Base-by-base conservation (phyloP, 2,797 vertebrate species). In the Podargus strigoides region DNA sequence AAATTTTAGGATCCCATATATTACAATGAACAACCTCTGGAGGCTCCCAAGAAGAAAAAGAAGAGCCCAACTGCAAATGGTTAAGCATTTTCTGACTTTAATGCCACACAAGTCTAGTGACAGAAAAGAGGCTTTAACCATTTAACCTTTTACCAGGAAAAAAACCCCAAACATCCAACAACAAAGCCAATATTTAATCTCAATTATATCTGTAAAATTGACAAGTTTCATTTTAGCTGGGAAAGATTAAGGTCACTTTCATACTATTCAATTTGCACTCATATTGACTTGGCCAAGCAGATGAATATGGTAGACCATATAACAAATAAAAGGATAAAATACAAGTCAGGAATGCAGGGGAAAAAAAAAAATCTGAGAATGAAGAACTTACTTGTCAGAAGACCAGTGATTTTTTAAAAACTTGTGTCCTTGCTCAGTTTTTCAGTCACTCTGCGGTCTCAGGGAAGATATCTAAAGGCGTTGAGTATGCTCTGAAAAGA, bases 401-500 rank as follows among this genome's bases (percentile, higher is more conserved):
- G 94, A 91, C 23, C 19, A 56, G 36, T 37, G 52, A 27, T 87
- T 89, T 56, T 85, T 27, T 27, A 87, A 92, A 90, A 82, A 28
- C 18, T 70, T 30, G 34, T 41, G 72, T 10, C 0, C 17, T 22
- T 53, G 17, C 34, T 67, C 81, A 74, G 37, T 41, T 90, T 78
- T 67, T 63, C 41, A 72, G 89, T 81, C 52, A 58, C 39, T 63
- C n/a, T 42, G 56, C 3, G 4, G 34, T 81, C 19, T 83, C 60
- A 72, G 82, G n/a, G 39, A 44, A 80, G 47, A n/a, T 77, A 70
- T 72, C 60, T 92, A 89, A 56, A 86, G 72, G 12, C 93, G 62
- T 76, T 81, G 81, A 83, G 20, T 94, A 41, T 60, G 55, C 11
- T 74, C 96, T 97, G 95, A 88, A 97, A 97, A 94, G 26, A 84